Percentiles rank a stretch among this genome's conserved stretches.
phyloP scores from a whole-genome alignment of 1,140 invertebrate genomes.

The Zaprionus capensis region DNA sequence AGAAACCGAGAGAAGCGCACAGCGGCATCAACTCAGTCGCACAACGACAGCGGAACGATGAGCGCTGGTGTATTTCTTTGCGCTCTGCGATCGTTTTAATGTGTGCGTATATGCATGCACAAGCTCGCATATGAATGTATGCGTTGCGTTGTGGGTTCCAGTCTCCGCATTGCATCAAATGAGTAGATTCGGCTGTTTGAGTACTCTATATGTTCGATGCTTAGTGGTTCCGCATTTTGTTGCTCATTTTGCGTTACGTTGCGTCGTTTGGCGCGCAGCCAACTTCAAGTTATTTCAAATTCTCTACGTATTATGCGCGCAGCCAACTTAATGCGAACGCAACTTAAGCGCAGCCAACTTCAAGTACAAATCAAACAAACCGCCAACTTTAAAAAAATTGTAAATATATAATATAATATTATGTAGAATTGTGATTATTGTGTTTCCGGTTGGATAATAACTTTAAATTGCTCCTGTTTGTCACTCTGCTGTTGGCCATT shows the following conservation, averaged over 20 bases:
- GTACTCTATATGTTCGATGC: too few species aligned
- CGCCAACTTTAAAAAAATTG: neutral
- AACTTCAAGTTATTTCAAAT: slow-evolving; percentile 6
- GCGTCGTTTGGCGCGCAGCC: neutral
- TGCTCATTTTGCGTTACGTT: slow-evolving; percentile 17
- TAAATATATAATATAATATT: neutral
- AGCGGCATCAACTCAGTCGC: too few species aligned
- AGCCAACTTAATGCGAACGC: neutral
- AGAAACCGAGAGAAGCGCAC: too few species aligned
- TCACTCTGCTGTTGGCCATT: slow-evolving; percentile 57
- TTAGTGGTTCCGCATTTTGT: neutral
- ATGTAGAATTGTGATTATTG: neutral
- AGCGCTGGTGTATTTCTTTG: too few species aligned
- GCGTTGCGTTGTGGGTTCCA: too few species aligned
- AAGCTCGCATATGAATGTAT: too few species aligned
- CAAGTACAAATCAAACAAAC: neutral
- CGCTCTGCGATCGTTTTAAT: too few species aligned
- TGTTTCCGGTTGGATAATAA: slow-evolving; percentile 30
- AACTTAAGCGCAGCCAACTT: slow-evolving; percentile 20
- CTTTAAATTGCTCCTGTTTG: slow-evolving; percentile 50
- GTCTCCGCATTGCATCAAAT: too few species aligned
- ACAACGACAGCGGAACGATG: too few species aligned
- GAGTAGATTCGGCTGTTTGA: too few species aligned
- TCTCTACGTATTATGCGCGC: neutral
- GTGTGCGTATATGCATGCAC: too few species aligned